Conservation (phyloP, 2,888 invertebrate genomes). For the Gerris lacustris region DNA sequence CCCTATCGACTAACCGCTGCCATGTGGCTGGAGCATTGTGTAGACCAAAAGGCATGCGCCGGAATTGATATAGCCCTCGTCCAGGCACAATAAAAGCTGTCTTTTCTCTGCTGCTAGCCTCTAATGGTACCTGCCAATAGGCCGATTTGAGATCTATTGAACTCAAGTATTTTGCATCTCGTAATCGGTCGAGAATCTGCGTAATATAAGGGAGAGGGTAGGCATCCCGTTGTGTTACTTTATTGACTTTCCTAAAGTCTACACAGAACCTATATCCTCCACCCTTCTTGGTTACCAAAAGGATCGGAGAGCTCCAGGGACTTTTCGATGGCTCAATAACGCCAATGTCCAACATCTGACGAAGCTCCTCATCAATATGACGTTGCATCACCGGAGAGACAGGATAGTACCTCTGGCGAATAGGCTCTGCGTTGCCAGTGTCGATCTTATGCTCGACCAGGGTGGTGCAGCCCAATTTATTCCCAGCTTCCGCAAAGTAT, state of each 20-base stretch:
- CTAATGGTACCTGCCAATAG: not conserved
- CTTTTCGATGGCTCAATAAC: not conserved
- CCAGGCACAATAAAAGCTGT: not conserved
- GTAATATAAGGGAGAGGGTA: too few relatives aligned
- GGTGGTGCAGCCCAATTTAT: not conserved
- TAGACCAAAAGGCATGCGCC: not conserved
- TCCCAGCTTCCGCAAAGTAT: not conserved
- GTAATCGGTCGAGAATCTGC: too few relatives aligned
- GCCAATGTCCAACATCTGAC: not conserved
- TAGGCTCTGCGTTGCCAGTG: too few relatives aligned
- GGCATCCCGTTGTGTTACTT: too few relatives aligned
- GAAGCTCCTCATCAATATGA: not conserved
- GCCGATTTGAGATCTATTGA: not conserved
- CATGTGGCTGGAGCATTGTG: not conserved
- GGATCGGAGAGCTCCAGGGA: not conserved
- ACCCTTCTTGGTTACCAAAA: not conserved
- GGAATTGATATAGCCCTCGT: not conserved
- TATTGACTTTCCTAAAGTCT: too few relatives aligned
- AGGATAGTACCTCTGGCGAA: not conserved
- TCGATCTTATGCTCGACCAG: not conserved
- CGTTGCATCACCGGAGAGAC: not conserved
- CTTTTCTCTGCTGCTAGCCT: not conserved
- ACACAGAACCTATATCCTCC: not conserved
- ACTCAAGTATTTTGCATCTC: too few relatives aligned
- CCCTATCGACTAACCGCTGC: not conserved